Evolutionary conservation across 2,113 vertebrate genomes (phyloP).

Genomic region (Steatornis caripensis): DNA sequence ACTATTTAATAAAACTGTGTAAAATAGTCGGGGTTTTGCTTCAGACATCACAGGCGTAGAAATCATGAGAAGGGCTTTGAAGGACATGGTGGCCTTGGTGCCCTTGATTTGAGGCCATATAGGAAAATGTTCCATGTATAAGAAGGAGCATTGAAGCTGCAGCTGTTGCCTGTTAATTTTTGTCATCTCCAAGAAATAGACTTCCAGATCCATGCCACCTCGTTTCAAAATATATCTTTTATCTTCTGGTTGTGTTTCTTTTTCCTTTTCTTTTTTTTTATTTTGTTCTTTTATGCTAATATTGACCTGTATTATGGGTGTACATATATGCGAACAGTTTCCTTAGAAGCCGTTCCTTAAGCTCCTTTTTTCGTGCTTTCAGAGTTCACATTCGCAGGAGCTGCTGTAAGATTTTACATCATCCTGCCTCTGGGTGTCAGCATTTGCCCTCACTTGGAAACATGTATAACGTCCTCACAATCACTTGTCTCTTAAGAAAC

Average conservation of each 20-base stretch:
- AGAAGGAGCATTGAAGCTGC: neutral
- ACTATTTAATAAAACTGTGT: neutral
- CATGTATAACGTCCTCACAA: neutral
- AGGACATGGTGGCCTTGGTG: neutral
- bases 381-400: neutral
- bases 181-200: neutral
- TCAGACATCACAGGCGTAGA: neutral
- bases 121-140: neutral
- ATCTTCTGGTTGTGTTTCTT: neutral
- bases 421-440: conserved; percentile 52
- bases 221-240: neutral
- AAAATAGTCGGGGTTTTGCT: neutral
- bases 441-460: neutral
- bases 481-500: neutral
- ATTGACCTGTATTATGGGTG: neutral
- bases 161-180: neutral
- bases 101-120: neutral
- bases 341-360: neutral
- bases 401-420: neutral
- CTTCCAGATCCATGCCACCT: neutral
- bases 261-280: too few relatives aligned
- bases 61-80: neutral
- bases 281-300: neutral
- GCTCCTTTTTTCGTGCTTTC: neutral
- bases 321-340: neutral